A percentile compares a stretch with the other conserved stretches of the same genome.
phyloP scores from a whole-genome alignment of 30 jellyfish, hydroid and myxozoan species.

The Pseudorhiza aurosa region DNA sequence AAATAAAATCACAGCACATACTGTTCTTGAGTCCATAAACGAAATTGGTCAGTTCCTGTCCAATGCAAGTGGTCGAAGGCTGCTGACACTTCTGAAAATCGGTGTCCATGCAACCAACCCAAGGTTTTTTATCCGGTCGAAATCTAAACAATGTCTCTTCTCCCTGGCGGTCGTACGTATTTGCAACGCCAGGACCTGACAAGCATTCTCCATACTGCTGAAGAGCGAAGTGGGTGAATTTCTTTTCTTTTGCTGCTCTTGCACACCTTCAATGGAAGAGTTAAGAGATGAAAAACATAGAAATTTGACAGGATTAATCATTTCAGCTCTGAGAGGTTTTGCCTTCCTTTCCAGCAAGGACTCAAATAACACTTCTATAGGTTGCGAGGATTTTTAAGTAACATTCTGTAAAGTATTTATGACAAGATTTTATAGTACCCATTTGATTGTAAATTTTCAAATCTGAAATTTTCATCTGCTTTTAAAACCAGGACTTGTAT shows the following conservation, averaged over 20 bases:
- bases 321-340: too few species aligned
- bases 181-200: slow-evolving; percentile 84
- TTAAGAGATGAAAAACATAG: too few species aligned
- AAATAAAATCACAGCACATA: too few species aligned
- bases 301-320: too few species aligned
- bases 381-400: too few species aligned
- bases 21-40: slow-evolving; percentile 96
- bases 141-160: slow-evolving; percentile 64
- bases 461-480: too few species aligned
- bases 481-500: too few species aligned
- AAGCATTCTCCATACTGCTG: slow-evolving; percentile 93
- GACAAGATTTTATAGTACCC: too few species aligned
- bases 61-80: slow-evolving; percentile 88
- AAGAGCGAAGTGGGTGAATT: slow-evolving; percentile 84
- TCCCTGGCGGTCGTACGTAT: slow-evolving; percentile 76
- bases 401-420: too few species aligned
- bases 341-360: too few species aligned
- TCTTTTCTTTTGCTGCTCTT: slow-evolving; percentile 59
- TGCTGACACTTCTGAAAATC: slow-evolving; percentile 77
- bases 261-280: slow-evolving; percentile 80
- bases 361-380: too few species aligned
- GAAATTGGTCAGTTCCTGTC: slow-evolving; percentile 90
- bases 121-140: slow-evolving; percentile 82
- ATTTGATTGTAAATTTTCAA: too few species aligned
- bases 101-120: slow-evolving; percentile 94